Base-by-base conservation (phyloP, 2,888 invertebrate species). In the Trissonchulus latispiculum region DNA sequence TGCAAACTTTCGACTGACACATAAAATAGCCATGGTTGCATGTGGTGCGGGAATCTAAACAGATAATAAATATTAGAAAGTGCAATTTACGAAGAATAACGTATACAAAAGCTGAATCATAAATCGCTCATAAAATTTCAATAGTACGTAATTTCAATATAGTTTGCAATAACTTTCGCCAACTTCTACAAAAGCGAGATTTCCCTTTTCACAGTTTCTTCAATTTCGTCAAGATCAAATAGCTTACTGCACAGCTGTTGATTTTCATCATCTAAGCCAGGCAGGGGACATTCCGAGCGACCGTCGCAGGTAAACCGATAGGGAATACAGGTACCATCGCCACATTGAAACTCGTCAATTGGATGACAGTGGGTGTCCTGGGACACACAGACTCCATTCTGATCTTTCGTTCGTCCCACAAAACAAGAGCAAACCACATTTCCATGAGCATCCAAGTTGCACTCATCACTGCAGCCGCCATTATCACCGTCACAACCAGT, bases 251-350 rank as follows among this genome's bases (percentile, higher is more conserved):
- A 93, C 81, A 90, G 91, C 76, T 87, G 88, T 0, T 88, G 86
- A 76, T 89, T 87, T 84, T 94, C 94, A 83, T 94, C 94, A 74
- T 90, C 90, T 3, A 88, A 87, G 82, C 90, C 91, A 15, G 48
- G 48, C 48, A 23, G 8, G 67, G 87, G 85, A 83, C 94, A 94
- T 83, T 93, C 90, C 31, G 87, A 82, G 48, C 89, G 86, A 69
- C 89, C 89, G 84, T 93, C 91, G 81, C 89, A 90, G 18, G 90
- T 90, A 74, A 91, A 85, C 78, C 89, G 88, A 80, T 88, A 88
- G 0, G 91, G 90, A 72, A 94, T 88, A 83, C 93, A 94, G 75
- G 88, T 88, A 0, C 90, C 90, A 80, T 88, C 89, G 0, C 88
- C 88, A 83, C 91, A 92, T 68, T 85, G 83, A 80, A 86, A 87